These are phyloP conservation scores for Anaspis maculata DNA, from an alignment of 2,888 invertebrate species.

Conservation along the genomic window DNA sequence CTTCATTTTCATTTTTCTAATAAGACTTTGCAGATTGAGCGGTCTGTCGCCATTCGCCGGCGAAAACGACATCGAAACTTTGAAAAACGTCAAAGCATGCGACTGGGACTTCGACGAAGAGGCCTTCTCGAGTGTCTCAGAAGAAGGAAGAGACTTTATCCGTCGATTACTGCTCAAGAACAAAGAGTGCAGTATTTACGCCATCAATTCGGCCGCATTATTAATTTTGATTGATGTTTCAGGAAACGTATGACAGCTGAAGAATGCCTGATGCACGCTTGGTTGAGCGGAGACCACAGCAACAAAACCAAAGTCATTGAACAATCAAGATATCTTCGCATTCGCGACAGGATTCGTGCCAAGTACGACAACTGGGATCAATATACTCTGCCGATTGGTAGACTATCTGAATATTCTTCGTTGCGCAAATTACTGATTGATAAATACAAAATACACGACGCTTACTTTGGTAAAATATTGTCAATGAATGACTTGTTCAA, in stretches of 20 bases:
- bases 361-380: conserved; percentile 75
- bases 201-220: conserved; percentile 1
- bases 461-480: conserved; percentile 68
- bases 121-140: conserved; percentile 88
- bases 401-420: conserved; percentile 95
- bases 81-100: conserved; percentile 96
- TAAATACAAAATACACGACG: conserved; percentile 94
- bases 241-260: conserved; percentile 97
- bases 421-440: conserved; percentile 91
- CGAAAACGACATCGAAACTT: conserved; percentile 94
- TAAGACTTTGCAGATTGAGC: conserved; percentile 58
- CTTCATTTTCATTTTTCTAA: conserved; percentile 5
- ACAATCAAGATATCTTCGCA: conserved; percentile 73
- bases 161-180: conserved; percentile 81
- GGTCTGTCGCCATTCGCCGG: conserved; percentile 99
- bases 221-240: conserved; percentile 18
- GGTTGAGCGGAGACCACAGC: conserved; percentile 85
- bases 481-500: no score
- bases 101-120: conserved; percentile 99
- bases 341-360: conserved; percentile 80
- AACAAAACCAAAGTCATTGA: conserved; percentile 70
- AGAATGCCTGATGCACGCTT: conserved; percentile 91
- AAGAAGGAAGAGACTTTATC: conserved; percentile 98
- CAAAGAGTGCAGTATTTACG: conserved; percentile 66
- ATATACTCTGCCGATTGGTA: conserved; percentile 88